Evolutionary conservation across 2,113 vertebrate genomes (phyloP).

Genomic region (Passer domesticus): DNA sequence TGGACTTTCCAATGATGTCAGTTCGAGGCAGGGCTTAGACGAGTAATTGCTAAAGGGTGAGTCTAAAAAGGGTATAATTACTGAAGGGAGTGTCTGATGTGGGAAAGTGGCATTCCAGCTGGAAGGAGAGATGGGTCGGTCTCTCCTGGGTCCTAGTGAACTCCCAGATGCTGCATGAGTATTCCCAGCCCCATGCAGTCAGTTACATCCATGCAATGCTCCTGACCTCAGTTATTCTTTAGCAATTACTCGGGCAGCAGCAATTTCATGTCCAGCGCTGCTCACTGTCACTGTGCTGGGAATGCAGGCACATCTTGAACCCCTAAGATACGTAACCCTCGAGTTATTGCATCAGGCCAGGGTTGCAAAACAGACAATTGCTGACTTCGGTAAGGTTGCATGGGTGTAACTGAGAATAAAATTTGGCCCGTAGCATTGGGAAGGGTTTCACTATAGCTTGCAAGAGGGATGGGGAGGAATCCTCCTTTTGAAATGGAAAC

Average conservation of each 20-base stretch:
- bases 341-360: slow-evolving; percentile 43
- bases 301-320: background rate
- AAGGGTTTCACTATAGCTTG: slow-evolving; percentile 13
- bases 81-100: slow-evolving; percentile 56
- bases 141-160: background rate
- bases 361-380: slow-evolving; percentile 55
- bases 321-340: background rate
- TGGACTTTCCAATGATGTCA: slow-evolving; percentile 66
- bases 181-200: background rate
- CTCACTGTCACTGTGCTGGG: background rate
- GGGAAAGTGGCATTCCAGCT: slow-evolving; percentile 44
- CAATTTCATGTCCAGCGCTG: background rate
- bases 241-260: background rate
- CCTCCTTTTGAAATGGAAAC: slow-evolving; percentile 11
- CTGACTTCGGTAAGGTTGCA: slow-evolving; percentile 55
- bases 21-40: slow-evolving; percentile 46
- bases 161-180: background rate
- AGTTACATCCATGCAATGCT: background rate
- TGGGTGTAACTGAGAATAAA: slow-evolving; percentile 56
- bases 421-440: background rate
- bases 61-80: slow-evolving; percentile 55
- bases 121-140: background rate
- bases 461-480: background rate
- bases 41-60: slow-evolving; percentile 38
- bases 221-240: slow-evolving; percentile 28